These are phyloP conservation scores for Proterorhinus semilunaris DNA, from an alignment of 2,113 vertebrate genomes.

Conservation along the genomic window DNA sequence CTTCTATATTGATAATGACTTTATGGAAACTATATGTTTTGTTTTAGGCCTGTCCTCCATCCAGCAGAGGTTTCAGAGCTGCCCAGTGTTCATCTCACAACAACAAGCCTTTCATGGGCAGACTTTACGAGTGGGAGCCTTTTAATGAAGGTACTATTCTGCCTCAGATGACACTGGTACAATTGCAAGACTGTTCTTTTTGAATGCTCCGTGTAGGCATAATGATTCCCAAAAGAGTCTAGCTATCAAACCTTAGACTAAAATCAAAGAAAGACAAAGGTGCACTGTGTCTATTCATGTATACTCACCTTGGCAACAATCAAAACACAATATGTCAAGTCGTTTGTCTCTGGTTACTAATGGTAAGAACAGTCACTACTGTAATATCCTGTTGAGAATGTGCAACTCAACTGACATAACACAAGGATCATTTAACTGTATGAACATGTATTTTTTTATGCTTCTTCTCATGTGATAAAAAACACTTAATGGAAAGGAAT, in stretches of 20 bases:
- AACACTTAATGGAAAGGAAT: constrained; percentile 2
- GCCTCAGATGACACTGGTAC: constrained; percentile 6
- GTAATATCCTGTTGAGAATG: constrained; percentile 53
- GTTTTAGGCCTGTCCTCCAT: constrained; percentile 84
- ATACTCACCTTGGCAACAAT: constrained; percentile 48
- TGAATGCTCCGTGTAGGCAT: neutral
- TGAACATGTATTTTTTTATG: constrained; percentile 20
- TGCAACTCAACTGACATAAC: constrained; percentile 39
- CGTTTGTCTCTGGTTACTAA: constrained; percentile 26
- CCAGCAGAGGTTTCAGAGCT: constrained; percentile 85
- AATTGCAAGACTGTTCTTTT: constrained; percentile 3
- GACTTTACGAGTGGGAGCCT: constrained; percentile 94
- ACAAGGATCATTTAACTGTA: constrained; percentile 42
- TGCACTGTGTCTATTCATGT: constrained; percentile 7
- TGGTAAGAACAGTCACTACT: constrained; percentile 40
- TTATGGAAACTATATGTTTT: constrained; percentile 29
- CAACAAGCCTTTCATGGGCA: constrained; percentile 93
- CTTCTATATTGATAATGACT: neutral
- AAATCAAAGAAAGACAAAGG: neutral
- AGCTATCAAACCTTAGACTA: neutral
- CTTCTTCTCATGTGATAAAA: constrained; percentile 33
- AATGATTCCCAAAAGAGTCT: constrained; percentile 1
- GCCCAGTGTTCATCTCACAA: constrained; percentile 93
- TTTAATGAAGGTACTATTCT: constrained; percentile 88
- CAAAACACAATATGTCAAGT: constrained; percentile 41